These are phyloP conservation scores for Neoitamus cyanurus DNA, from an alignment of 2,888 invertebrate species.

Conservation along the genomic window DNA sequence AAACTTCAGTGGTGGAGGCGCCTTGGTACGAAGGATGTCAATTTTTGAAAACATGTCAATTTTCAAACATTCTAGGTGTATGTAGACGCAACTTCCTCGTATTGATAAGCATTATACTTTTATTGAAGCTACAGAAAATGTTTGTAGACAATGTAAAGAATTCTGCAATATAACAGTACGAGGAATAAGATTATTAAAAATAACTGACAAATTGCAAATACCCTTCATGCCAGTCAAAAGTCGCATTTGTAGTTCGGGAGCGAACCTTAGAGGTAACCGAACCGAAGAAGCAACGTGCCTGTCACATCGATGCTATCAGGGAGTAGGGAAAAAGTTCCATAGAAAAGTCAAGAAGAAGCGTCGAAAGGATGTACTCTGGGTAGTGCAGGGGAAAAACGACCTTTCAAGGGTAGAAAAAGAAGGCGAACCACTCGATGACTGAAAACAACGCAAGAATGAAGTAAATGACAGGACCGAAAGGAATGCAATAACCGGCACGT, in stretches of 20 bases:
- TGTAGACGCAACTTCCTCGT: too few relatives aligned
- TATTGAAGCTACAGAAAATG: not conserved
- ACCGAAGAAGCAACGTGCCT: not conserved
- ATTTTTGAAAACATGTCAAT: too few relatives aligned
- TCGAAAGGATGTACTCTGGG: not conserved
- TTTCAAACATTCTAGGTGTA: too few relatives aligned
- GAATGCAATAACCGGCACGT: constrained; percentile 29
- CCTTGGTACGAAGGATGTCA: too few relatives aligned
- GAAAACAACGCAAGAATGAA: constrained; percentile 17
- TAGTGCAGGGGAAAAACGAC: not conserved
- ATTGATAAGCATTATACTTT: too few relatives aligned
- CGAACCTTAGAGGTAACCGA: not conserved
- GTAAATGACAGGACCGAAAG: constrained; percentile 29
- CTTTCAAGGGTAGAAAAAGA: constrained; percentile 23
- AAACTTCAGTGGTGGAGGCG: too few relatives aligned
- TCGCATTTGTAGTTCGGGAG: too few relatives aligned
- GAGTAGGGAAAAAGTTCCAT: not conserved
- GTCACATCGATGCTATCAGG: not conserved
- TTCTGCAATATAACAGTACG: not conserved
- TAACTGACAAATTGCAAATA: not conserved
- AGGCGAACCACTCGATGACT: not conserved
- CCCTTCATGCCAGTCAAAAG: not conserved
- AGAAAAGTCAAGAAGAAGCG: not conserved
- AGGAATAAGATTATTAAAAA: not conserved
- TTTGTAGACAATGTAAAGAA: not conserved